These are phyloP conservation scores for Copidosoma aretas DNA, from an alignment of 2,888 invertebrate species.

Conservation along the genomic window DNA sequence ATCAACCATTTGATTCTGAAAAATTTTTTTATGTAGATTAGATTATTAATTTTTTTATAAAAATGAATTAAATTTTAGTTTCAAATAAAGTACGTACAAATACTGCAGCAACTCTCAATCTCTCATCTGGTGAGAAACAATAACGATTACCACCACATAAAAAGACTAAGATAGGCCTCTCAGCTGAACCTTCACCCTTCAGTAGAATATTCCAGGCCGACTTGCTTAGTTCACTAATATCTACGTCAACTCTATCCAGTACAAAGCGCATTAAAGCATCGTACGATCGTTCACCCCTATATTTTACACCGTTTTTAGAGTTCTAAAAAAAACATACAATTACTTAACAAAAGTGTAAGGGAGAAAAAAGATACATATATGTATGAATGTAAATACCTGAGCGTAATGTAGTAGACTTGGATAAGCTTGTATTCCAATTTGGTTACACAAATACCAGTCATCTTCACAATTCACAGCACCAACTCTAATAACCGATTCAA, in stretches of 20 bases:
- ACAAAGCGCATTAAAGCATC: slow-evolving; percentile 49
- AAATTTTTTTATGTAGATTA: neutral
- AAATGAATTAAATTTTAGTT: slow-evolving; percentile 6
- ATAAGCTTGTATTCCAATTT: slow-evolving; percentile 77
- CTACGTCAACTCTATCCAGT: slow-evolving; percentile 49
- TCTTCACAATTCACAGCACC: slow-evolving; percentile 90
- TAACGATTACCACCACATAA: slow-evolving; percentile 48
- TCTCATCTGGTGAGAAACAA: slow-evolving; percentile 51
- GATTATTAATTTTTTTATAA: neutral
- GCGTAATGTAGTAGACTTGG: slow-evolving; percentile 78
- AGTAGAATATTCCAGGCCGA: slow-evolving; percentile 47
- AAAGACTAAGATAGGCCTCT: slow-evolving; percentile 51
- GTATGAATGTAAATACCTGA: slow-evolving; percentile 58
- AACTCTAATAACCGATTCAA: slow-evolving; percentile 78
- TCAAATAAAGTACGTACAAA: slow-evolving; percentile 67
- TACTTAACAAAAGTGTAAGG: neutral
- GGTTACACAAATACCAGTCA: slow-evolving; percentile 78
- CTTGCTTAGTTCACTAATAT: slow-evolving; percentile 48
- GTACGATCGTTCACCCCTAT: slow-evolving; percentile 46
- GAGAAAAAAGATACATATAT: neutral
- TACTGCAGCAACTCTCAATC: slow-evolving; percentile 73
- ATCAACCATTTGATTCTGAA: slow-evolving; percentile 52
- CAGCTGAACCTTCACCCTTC: slow-evolving; percentile 40
- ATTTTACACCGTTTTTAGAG: slow-evolving; percentile 48
- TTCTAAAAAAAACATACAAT: slow-evolving; percentile 42